Evolutionary conservation across 2,888 invertebrate species (phyloP), one percentile per base, ranked within the genome.

Genomic region (Oxyscelio sp.): DNA sequence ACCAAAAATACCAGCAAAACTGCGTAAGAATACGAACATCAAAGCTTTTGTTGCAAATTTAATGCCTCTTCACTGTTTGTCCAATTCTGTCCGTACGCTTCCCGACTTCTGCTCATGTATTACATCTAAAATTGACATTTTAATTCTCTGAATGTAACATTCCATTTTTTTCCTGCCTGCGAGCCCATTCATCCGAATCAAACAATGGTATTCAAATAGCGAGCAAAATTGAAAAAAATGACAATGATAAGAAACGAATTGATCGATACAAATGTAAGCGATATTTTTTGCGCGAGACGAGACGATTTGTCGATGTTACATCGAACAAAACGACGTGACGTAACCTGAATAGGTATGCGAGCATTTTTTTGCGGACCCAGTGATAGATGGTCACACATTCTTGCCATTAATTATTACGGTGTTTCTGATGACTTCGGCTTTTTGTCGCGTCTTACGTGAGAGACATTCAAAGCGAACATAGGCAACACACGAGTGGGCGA

Each of bases 371-470:
- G 34, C 21, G 15, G 43, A 2, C 27, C 24, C 5, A 4, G 52
- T 80, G 80, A 83, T 77, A 66, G 58, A 83, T 77, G 77, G 59
- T 73, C 71, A 56, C 77, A 77, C 77, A 83, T 77, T 71, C 77
- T 24, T 58, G 43, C 59, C 73, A 83, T 78, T 78, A 78, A 73
- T 83, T 78, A 73, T 83, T 73, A 73, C 77, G 83, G 77, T 78
- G 73, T 78, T 68, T 50, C 66, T 73, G 83, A 83, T 78, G 83
- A 78, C 77, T 78, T 73, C 73, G 66, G 73, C 73, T 83, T 83
- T 83, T 83, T 83, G 71, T 66, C 59, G 59, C 43, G 45, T 1
- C 54, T 71, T 71, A 82, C 82, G 83, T 71, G 83, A 71, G 66
- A 66, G 59, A 70, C 75, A 65, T 82, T 63, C 63, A 19, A 74